Evolutionary conservation across 2,888 invertebrate species (phyloP).

Genomic region (Caenorhabditis parvicauda): DNA sequence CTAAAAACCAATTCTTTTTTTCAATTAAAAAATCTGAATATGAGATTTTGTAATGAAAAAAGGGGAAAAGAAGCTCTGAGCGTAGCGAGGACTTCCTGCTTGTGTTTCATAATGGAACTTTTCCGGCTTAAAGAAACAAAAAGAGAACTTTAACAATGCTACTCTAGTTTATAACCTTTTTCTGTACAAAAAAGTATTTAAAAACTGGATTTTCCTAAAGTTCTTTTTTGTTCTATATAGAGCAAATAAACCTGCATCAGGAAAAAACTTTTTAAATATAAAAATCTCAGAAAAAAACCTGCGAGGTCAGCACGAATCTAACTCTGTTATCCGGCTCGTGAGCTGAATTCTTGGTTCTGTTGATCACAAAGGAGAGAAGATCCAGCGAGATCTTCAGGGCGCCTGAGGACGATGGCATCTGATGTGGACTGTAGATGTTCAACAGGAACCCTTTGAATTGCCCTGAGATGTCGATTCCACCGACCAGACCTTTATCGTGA

Average conservation of each 20-base stretch:
- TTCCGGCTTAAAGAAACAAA: no score
- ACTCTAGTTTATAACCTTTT: no score
- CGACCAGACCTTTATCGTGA: slow-evolving; percentile 29
- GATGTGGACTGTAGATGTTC: slow-evolving; percentile 87
- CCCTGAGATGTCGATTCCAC: slow-evolving; percentile 81
- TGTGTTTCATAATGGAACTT: no score
- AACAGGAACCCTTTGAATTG: slow-evolving; percentile 94
- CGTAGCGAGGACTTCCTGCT: no score
- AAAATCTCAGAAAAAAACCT: no score
- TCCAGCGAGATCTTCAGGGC: slow-evolving; percentile 55
- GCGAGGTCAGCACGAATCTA: no score
- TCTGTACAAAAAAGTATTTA: slow-evolving; percentile 21
- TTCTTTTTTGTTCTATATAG: not conserved
- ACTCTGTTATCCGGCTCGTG: slow-evolving; percentile 49
- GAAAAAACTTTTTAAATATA: slow-evolving; percentile 9
- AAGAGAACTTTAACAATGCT: no score
- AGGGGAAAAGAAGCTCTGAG: no score
- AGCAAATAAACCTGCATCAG: not conserved
- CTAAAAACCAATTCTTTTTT: no score
- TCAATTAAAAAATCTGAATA: slow-evolving; percentile 3
- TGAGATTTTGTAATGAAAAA: slow-evolving; percentile 6
- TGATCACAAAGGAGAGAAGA: slow-evolving; percentile 49
- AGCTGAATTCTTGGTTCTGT: slow-evolving; percentile 50
- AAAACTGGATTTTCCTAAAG: slow-evolving; percentile 7
- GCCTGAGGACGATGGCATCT: slow-evolving; percentile 18